Conservation (phyloP, 2,113 vertebrate genomes). For the Python bivittatus region DNA sequence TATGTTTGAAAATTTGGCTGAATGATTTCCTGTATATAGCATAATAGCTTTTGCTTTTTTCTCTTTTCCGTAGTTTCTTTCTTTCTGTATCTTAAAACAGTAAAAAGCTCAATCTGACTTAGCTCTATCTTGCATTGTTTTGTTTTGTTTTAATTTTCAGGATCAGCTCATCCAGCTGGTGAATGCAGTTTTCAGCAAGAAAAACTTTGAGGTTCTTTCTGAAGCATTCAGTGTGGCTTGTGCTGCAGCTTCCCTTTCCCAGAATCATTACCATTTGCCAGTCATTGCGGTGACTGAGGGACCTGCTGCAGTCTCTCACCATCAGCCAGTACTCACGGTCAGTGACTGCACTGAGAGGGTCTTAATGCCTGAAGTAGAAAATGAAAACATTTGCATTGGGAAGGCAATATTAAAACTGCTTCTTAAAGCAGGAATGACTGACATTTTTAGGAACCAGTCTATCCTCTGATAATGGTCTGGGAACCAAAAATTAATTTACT, state of each 20-base stretch:
- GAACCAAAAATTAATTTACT: neutral
- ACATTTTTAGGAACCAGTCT: neutral
- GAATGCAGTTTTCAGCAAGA: slow-evolving; percentile 96
- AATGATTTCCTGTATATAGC: neutral
- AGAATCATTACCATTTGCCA: slow-evolving; percentile 90
- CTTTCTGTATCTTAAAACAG: neutral
- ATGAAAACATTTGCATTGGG: neutral
- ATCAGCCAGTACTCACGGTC: slow-evolving; percentile 88
- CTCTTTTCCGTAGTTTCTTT: neutral
- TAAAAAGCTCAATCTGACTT: neutral
- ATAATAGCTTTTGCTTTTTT: neutral
- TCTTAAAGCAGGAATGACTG: neutral
- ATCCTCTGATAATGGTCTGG: neutral
- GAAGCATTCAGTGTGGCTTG: slow-evolving; percentile 92
- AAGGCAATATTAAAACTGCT: neutral
- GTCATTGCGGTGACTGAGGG: slow-evolving; percentile 83
- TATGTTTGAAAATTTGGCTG: neutral
- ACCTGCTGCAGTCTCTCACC: slow-evolving; percentile 86
- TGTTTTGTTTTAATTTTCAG: slow-evolving; percentile 67
- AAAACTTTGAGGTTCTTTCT: slow-evolving; percentile 87
- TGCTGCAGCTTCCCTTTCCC: slow-evolving; percentile 84
- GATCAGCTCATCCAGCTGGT: slow-evolving; percentile 95
- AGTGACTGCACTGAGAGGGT: neutral
- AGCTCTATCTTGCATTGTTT: neutral
- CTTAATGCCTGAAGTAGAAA: neutral